Evolutionary conservation across 1,140 invertebrate genomes (phyloP), one percentile per base, ranked within the genome.

Genomic region (Notospermus geniculatus): DNA sequence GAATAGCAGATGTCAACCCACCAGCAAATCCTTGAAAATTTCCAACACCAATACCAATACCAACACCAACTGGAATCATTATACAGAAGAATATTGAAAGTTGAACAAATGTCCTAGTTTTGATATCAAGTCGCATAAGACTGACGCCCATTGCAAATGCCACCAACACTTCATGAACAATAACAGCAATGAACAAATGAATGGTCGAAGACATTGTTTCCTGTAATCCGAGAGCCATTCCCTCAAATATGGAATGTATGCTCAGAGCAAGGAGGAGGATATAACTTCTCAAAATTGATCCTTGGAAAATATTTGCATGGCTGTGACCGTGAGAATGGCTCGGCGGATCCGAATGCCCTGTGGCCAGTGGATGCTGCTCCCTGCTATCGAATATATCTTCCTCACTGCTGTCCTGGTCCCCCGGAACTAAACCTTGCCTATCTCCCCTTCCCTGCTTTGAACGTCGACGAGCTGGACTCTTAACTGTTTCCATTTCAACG

Each of bases 151-250:
- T 81, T 69, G 89, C 90, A 75, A 91, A 90, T 13, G 87, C 87
- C 55, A 92, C 88, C 4, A 92, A 87, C 57, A 88, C 84, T 76
- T 91, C 91, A 78, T 92, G 90, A 9, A 88, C 62, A 9, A 70
- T 58, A 23, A 77, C 63, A 23, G 72, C 90, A 2, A 83, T 87
- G 2, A 90, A 79, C 0, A 92, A 77, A 27, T 90, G 82, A 50
- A 90, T 82, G 77, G 91, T 88, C 81, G 88, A 83, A 1, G 84
- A 70, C 36, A 83, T 66, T 7, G 79, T 80, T 11, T 65, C 63
- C 60, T 73, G 69, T 7, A 76, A 61, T 0, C 74, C 76, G 2
- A 76, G 50, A 7, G 71, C 69, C n/a, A 78, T 64, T 7, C 76
- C 76, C 30, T 76, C 76, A 59, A 78, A 76, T 45, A 78, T 64